Evolutionary conservation across 1,140 invertebrate species (phyloP), one percentile per base, ranked within the genome.

Genomic region (Drosophila nannoptera): DNA sequence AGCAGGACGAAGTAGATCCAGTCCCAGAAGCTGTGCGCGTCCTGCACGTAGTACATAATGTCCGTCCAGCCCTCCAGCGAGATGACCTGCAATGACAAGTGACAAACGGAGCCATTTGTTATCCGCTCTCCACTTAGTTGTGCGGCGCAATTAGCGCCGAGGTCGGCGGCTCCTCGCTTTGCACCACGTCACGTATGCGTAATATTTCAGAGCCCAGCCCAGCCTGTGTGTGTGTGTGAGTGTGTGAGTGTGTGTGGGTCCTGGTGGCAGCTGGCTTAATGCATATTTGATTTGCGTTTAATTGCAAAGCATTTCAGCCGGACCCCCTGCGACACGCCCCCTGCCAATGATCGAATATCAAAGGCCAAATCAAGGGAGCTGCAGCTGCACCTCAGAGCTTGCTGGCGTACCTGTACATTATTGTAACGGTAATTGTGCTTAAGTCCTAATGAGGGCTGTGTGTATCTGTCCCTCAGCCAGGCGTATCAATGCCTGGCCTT

Each of bases 11-110:
- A 99, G 91, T 99, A 99, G 72, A 98, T 97, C 98, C 98, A 99
- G 90, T 99, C 98, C 98, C 98, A 99, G 90, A 99, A 99, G 49
- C 98, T 99, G 91, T 99, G 98, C 59, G 98, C 97, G 90, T 99
- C 99, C 92, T 99, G 98, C 75, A 89, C 88, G 82, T 89, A 89
- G 89, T 98, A 98, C 99, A 99, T 99, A 73, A 99, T 99, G 87
- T 99, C 98, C 11, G 98, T 98, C 99, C 99, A 99, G 67, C 95
- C 95, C 90, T 96, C 95, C 64, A 96, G 90, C 63, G 95, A 96
- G 89, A 96, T 96, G 32, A 96, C 95, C 95, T 96, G 69, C 63
- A 75, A 80, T 63, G 68, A 80, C 50, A 50, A 66, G 46, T 16
- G 33, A 29, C 16, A 38, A 36, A 8, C 16, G 35, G 36, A 38